These are phyloP conservation scores for Colletes collaris DNA, from an alignment of 2,888 invertebrate species.

Conservation along the genomic window DNA sequence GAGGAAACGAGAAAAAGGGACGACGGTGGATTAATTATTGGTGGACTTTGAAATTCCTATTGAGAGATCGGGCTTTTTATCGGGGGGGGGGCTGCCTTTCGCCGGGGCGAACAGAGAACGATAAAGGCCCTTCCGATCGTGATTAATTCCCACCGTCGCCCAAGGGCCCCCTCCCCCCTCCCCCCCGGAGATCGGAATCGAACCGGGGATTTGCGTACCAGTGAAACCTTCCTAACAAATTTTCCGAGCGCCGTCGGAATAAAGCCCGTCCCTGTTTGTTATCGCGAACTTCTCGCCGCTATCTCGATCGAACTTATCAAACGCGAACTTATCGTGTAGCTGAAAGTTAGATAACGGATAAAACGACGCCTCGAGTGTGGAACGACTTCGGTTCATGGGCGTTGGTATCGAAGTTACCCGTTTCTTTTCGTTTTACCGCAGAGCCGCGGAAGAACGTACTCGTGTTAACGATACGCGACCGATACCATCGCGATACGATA, in stretches of 20 bases:
- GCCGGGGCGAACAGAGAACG: constrained; percentile 25
- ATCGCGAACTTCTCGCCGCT: constrained; percentile 28
- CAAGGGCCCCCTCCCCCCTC: background rate
- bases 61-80: constrained; percentile 52
- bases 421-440: background rate
- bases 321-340: constrained; percentile 49
- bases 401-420: background rate
- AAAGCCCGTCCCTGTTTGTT: constrained; percentile 23
- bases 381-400: background rate
- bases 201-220: background rate
- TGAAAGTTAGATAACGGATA: constrained; percentile 42
- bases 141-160: constrained; percentile 37
- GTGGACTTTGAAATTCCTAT: constrained; percentile 55
- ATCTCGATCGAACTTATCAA: constrained; percentile 64
- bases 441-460: no score
- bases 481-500: no score
- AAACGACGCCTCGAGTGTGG: constrained; percentile 1
- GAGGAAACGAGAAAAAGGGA: constrained; percentile 9
- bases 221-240: constrained; percentile 24
- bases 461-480: no score
- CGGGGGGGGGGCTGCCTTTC: constrained; percentile 22
- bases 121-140: constrained; percentile 36
- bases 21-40: constrained; percentile 50
- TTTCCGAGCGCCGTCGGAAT: constrained; percentile 24
- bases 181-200: constrained; percentile 25